Evolutionary conservation across 2,888 invertebrate species (phyloP).

Genomic region (Drosophila testacea): DNA sequence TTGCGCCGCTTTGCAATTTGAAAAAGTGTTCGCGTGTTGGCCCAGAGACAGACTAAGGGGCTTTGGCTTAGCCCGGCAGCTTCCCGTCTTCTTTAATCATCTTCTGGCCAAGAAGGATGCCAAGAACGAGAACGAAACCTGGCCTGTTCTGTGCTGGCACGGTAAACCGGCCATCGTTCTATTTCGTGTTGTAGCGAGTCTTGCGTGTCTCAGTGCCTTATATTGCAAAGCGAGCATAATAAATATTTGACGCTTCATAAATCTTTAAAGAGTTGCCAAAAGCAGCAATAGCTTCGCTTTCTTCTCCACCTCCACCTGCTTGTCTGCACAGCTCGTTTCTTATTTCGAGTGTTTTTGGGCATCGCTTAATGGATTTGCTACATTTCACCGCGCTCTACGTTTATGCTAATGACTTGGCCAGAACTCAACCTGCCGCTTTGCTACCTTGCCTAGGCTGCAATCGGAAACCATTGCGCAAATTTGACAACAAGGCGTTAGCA

Average conservation of each 20-base stretch:
- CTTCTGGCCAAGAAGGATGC: constrained; percentile 2
- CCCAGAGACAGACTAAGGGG: constrained; percentile 51
- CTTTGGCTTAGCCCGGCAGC: constrained; percentile 52
- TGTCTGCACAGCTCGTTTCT: constrained; percentile 21
- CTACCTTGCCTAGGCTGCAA: constrained; percentile 56
- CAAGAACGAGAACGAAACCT: not conserved
- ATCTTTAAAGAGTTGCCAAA: constrained; percentile 83
- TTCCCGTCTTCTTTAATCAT: constrained; percentile 27
- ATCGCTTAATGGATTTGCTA: constrained; percentile 75
- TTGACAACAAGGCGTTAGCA: constrained; percentile 60
- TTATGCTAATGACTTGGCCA: constrained; percentile 75
- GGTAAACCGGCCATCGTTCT: constrained; percentile 53
- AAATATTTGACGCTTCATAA: constrained; percentile 84
- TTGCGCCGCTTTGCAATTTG: constrained; percentile 81
- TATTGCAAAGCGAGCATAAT: constrained; percentile 83
- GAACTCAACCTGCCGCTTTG: constrained; percentile 8
- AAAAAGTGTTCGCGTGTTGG: constrained; percentile 74
- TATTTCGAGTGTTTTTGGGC: constrained; percentile 39
- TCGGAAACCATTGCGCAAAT: constrained; percentile 72
- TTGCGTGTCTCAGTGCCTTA: constrained; percentile 78
- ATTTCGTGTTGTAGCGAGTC: constrained; percentile 69
- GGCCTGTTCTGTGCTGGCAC: constrained; percentile 11
- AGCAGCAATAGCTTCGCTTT: constrained; percentile 30
- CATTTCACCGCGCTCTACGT: constrained; percentile 69
- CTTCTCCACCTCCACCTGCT: not conserved